Percentiles rank a stretch among this genome's conserved stretches.
These are phyloP conservation scores for Acleris literana DNA, from an alignment of 2,888 invertebrate species.

Conservation along the genomic window DNA sequence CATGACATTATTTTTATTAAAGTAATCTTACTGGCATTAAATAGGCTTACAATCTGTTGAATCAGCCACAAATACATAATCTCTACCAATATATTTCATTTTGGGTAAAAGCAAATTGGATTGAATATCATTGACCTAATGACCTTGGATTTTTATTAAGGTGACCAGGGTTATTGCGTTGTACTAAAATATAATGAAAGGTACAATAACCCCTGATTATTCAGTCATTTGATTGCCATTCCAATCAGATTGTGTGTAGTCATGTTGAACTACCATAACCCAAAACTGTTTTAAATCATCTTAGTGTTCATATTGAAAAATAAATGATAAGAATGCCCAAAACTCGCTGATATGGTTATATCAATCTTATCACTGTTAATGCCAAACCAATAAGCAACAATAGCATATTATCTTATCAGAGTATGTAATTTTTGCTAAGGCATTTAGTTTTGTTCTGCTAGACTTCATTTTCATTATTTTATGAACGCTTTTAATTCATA, in stretches of 20 bases:
- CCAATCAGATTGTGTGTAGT: too few species aligned
- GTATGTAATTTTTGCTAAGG: constrained; percentile 12
- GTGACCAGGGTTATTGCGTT: too few species aligned
- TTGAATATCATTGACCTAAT: too few species aligned
- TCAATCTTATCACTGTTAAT: constrained; percentile 32
- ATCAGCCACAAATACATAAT: too few species aligned
- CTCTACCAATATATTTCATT: too few species aligned
- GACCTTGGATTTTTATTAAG: too few species aligned
- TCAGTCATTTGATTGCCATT: not conserved
- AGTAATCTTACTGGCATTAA: too few species aligned
- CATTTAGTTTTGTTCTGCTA: constrained; percentile 14
- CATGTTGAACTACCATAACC: not conserved
- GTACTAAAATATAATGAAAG: too few species aligned
- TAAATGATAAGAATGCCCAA: constrained; percentile 12
- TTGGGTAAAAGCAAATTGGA: too few species aligned
- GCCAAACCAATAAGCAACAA: constrained; percentile 36
- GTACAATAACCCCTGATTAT: not conserved
- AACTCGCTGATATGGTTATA: constrained; percentile 18
- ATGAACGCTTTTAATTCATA: constrained; percentile 8
- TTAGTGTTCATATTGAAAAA: too few species aligned
- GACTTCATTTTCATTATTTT: constrained; percentile 3
- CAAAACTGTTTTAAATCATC: not conserved
- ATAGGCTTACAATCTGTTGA: too few species aligned
- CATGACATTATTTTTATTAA: too few species aligned
- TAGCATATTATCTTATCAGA: constrained; percentile 38